phyloP scores from a whole-genome alignment of 2,888 invertebrate species.

The Lithophane leautieri region DNA sequence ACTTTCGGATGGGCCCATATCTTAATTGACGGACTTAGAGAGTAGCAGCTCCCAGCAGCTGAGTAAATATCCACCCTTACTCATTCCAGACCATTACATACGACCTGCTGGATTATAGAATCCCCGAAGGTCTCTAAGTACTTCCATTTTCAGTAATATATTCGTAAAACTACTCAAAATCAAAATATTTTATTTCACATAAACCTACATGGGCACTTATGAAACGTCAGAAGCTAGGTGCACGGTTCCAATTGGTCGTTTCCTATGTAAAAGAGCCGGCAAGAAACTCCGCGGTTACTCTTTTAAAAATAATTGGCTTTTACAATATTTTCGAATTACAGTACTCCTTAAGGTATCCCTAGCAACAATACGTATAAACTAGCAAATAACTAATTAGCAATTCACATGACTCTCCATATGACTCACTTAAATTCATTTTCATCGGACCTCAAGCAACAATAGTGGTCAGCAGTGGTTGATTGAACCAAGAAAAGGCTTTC shows the following conservation, averaged over 20 bases:
- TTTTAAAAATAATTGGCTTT: too few species aligned
- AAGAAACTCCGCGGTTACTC: too few species aligned
- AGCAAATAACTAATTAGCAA: background rate
- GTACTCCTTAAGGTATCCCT: background rate
- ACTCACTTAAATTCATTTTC: slow-evolving; percentile 61
- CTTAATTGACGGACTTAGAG: too few species aligned
- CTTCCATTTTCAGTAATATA: background rate
- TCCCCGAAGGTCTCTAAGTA: background rate
- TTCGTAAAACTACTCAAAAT: background rate
- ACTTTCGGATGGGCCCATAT: too few species aligned
- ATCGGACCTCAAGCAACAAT: slow-evolving; percentile 55
- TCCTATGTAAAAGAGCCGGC: too few species aligned
- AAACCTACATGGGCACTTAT: too few species aligned
- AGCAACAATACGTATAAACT: background rate
- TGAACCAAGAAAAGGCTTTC: slow-evolving; percentile 77
- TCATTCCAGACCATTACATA: background rate
- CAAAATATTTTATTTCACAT: too few species aligned
- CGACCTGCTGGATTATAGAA: background rate
- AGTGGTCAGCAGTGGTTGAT: slow-evolving; percentile 70
- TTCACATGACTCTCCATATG: slow-evolving; percentile 24
- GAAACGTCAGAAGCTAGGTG: too few species aligned
- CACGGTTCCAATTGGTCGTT: too few species aligned
- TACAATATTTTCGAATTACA: too few species aligned
- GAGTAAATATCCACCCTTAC: background rate
- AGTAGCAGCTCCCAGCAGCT: background rate